Base-by-base conservation (phyloP, 1,140 invertebrate species). In the Bursaphelenchus mucronatus region DNA sequence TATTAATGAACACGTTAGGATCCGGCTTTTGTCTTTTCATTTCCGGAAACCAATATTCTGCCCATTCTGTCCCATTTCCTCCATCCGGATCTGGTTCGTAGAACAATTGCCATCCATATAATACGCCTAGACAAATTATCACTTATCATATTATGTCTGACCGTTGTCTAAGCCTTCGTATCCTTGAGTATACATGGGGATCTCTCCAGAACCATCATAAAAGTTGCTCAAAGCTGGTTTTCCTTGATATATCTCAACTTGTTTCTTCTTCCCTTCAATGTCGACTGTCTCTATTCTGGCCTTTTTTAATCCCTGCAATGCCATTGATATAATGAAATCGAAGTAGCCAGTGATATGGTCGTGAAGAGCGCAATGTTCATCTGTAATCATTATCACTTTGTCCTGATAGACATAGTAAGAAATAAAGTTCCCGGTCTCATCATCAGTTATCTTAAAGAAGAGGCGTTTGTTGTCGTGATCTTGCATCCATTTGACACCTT, bases 21-120 rank as follows among this genome's bases (percentile, higher is more conserved):
- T 59, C 57, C 4, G 57, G 57, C 30, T 59, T 11, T 45, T 17
- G 40, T 3, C 45, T 44, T 45, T n/a, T 59, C 21, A 59, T 59
- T 39, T 59, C 57, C 4, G 19, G 11, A 43, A 59, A 59, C 57
- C 57, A 59, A 43, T 59, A 59, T 50, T 59, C 57, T 11, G 45
- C 57, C 57, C 57, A 59, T 17, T 59, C 57, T 4, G 30, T 39
- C 11, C 45, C 44, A 39, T 59, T 39, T 39, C 45, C 45, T 39
- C 45, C 57, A 39, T 59, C 19, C 30, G 30, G 30, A 3, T 15
- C 13, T 6, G 57, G 2, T n/a, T 59, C 57, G 41, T 44, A 59
- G 40, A 44, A 59, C 13, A 55, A 39, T 44, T 59, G 41, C 13
- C 15, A 41, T 30, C 41, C 19, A 59, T n/a, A 30, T 44, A 44